These are phyloP conservation scores for Nemurella pictetii DNA, from an alignment of 2,888 invertebrate genomes.

Conservation along the genomic window DNA sequence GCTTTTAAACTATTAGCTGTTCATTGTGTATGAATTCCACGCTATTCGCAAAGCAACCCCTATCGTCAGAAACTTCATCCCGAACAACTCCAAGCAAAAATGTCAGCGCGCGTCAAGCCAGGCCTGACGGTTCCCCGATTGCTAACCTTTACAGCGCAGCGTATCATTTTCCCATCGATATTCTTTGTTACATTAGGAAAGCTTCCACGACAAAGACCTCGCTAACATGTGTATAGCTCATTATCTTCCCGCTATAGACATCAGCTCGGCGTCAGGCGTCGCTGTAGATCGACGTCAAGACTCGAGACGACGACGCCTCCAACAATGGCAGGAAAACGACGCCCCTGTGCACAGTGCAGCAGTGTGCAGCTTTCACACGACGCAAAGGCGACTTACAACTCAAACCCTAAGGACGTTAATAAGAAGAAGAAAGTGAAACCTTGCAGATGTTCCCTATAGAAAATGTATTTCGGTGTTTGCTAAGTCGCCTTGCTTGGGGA, in stretches of 20 bases:
- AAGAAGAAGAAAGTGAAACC: conserved; percentile 12
- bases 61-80: not conserved
- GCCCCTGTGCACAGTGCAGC: conserved; percentile 21
- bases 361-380: conserved; percentile 11
- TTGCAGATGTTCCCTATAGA: conserved; percentile 15
- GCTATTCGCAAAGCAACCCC: not conserved
- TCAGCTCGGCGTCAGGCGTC: not conserved
- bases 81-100: not conserved
- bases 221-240: conserved; percentile 14
- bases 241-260: not conserved
- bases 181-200: not conserved
- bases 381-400: not conserved
- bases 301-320: not conserved
- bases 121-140: not conserved
- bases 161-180: conserved; percentile 6
- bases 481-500: not conserved
- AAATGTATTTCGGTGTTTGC: conserved; percentile 12
- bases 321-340: conserved; percentile 15
- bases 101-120: not conserved
- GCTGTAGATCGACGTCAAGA: not conserved
- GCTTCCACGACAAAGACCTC: not conserved
- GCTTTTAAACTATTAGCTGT: too few species aligned
- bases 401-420: not conserved
- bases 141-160: not conserved
- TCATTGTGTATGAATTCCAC: not conserved